These are phyloP conservation scores for Dysidea cf. avara DNA, from an alignment of 37 sponge, comb jelly and placozoan genomes.

Conservation along the genomic window DNA sequence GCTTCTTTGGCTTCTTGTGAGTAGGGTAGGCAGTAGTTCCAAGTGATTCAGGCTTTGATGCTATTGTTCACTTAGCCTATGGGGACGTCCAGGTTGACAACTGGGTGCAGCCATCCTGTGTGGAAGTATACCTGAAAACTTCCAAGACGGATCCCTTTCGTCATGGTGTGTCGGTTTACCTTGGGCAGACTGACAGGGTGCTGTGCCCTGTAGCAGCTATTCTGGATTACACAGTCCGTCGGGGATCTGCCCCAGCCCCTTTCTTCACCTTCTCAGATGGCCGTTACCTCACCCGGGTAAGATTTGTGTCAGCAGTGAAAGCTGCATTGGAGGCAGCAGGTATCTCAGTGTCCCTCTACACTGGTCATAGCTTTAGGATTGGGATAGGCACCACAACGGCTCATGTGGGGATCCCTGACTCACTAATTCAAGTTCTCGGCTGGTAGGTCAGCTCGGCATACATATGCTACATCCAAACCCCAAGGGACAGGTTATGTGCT, in stretches of 20 bases:
- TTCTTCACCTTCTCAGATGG: slow-evolving; percentile 12
- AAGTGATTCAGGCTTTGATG: not conserved
- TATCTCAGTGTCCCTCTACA: not conserved
- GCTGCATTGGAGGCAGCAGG: not conserved
- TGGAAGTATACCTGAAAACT: not conserved
- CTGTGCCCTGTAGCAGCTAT: slow-evolving; percentile 3
- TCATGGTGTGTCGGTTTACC: not conserved
- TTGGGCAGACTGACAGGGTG: slow-evolving; percentile 1
- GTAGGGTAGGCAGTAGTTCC: slow-evolving; percentile 14
- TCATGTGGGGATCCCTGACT: slow-evolving; percentile 9
- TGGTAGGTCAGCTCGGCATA: slow-evolving; percentile 12
- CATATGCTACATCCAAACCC: slow-evolving; percentile 10
- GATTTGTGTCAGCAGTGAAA: not conserved
- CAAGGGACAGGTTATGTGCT: slow-evolving; percentile 8
- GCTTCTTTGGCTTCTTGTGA: slow-evolving; percentile 49
- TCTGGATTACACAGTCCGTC: slow-evolving; percentile 3
- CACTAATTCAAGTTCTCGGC: slow-evolving; percentile 9
- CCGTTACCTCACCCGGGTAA: not conserved
- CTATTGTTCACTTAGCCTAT: not conserved
- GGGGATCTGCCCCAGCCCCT: not conserved
- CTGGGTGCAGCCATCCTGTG: not conserved
- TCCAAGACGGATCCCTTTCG: slow-evolving; percentile 16
- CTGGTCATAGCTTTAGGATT: slow-evolving; percentile 28
- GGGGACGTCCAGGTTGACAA: slow-evolving; percentile 11
- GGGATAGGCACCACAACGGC: slow-evolving; percentile 23